Conservation (phyloP, 2,888 invertebrate genomes). For the Yponomeuta malinellus region DNA sequence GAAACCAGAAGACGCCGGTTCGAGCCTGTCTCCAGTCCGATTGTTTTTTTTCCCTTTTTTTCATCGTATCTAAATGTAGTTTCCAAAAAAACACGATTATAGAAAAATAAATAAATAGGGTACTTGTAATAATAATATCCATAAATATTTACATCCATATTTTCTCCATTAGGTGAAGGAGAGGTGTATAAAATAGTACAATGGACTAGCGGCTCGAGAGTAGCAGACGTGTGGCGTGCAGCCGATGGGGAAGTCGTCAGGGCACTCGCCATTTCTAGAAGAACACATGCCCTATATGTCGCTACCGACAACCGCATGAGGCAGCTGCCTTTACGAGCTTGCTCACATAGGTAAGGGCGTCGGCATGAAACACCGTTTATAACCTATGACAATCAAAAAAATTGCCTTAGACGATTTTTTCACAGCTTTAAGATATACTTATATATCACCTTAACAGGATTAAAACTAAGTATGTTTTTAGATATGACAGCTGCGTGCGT, state of each 20-base stretch:
- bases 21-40: too few species aligned
- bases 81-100: too few species aligned
- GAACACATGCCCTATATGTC: conserved; percentile 74
- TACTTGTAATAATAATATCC: too few species aligned
- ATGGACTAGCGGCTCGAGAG: conserved; percentile 73
- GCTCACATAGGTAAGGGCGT: conserved; percentile 47
- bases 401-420: background rate
- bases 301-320: conserved; percentile 76
- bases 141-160: too few species aligned
- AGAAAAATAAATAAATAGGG: too few species aligned
- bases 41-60: too few species aligned
- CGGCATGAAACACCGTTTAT: background rate
- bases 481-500: conserved; percentile 78
- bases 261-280: conserved; percentile 74
- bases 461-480: conserved; percentile 22
- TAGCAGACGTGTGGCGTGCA: conserved; percentile 77
- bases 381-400: too few species aligned
- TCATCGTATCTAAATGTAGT: too few species aligned
- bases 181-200: conserved; percentile 80
- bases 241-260: conserved; percentile 74
- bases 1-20: too few species aligned
- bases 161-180: conserved; percentile 60
- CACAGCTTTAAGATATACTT: background rate
- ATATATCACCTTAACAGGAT: background rate
- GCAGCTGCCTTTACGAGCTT: conserved; percentile 73